Conservation (phyloP, 2,113 vertebrate species). For the Phrynosoma blainvillii region DNA sequence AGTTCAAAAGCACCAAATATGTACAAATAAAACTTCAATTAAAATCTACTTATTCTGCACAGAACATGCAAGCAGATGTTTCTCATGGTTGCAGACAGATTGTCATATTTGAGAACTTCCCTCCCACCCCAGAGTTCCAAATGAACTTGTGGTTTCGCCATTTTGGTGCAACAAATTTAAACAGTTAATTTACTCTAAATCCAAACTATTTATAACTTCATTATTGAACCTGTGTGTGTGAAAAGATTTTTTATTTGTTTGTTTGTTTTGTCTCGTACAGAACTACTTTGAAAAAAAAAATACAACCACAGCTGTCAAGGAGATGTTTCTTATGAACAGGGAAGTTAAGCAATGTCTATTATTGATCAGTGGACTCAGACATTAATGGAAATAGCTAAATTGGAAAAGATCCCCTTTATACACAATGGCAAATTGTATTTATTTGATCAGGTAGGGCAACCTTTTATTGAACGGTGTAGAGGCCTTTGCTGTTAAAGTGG, state of each 20-base stretch:
- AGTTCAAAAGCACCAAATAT: background rate
- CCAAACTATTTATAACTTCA: constrained; percentile 41
- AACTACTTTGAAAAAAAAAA: constrained; percentile 47
- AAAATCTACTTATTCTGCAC: background rate
- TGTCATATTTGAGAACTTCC: background rate
- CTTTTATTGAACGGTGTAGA: constrained; percentile 68
- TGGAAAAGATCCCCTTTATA: constrained; percentile 74
- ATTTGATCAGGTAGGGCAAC: constrained; percentile 70
- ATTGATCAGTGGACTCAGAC: constrained; percentile 72
- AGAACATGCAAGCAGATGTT: background rate
- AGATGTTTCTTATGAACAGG: constrained; percentile 61
- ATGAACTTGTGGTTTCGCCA: constrained; percentile 18
- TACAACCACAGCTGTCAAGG: constrained; percentile 43
- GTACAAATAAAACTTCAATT: background rate
- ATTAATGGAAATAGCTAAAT: constrained; percentile 76
- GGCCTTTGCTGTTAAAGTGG: constrained; percentile 55
- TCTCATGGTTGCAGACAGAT: background rate
- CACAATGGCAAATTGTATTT: constrained; percentile 69
- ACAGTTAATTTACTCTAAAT: constrained; percentile 48
- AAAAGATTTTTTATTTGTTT: constrained; percentile 23
- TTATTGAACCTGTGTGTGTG: background rate
- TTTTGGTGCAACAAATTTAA: constrained; percentile 11
- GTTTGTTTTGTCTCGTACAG: constrained; percentile 32
- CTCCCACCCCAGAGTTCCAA: background rate
- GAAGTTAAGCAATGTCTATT: constrained; percentile 65